phyloP scores from a whole-genome alignment of 2,797 vertebrate species.

The Hydrophis major region DNA sequence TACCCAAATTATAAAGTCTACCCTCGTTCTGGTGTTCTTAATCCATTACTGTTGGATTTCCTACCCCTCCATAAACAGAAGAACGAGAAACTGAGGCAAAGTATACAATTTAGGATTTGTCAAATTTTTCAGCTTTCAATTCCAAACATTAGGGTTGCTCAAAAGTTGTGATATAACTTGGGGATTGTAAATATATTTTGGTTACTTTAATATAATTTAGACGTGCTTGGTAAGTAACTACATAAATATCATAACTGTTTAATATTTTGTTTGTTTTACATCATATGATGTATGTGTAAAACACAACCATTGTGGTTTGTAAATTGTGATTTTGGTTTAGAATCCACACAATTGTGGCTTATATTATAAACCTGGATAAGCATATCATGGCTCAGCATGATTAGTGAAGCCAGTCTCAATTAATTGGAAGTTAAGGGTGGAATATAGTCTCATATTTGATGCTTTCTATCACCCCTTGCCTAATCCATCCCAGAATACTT shows the following conservation, averaged over 20 bases:
- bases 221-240: too few relatives aligned
- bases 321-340: neutral
- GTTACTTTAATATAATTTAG: too few relatives aligned
- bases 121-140: too few relatives aligned
- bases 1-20: neutral
- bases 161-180: too few relatives aligned
- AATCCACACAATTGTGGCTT: neutral
- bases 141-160: too few relatives aligned
- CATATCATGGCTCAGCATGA: neutral
- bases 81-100: neutral
- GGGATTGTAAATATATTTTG: too few relatives aligned
- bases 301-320: neutral
- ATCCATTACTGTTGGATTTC: neutral
- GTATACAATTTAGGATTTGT: neutral
- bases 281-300: neutral
- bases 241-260: too few relatives aligned
- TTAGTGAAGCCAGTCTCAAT: neutral
- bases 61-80: neutral
- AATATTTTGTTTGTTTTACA: neutral
- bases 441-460: neutral
- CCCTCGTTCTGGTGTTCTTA: neutral
- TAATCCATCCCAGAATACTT: neutral
- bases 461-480: neutral
- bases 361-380: neutral
- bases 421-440: neutral